These are phyloP conservation scores for Lacanobia oleracea DNA, from an alignment of 2,888 invertebrate genomes.

Conservation along the genomic window DNA sequence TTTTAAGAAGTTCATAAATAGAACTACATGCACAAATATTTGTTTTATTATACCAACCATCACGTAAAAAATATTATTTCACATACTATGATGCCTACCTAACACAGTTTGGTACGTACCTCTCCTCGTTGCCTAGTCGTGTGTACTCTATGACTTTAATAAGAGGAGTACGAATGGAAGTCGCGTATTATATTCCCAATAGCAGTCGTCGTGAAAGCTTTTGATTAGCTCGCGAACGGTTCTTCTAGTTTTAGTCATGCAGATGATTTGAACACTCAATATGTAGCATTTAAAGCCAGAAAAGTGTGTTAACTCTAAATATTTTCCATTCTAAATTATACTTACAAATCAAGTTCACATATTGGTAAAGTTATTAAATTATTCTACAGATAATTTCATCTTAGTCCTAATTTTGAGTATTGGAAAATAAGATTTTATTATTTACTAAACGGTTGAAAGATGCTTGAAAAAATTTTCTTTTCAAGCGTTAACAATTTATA, in stretches of 20 bases:
- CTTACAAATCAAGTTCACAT: neutral
- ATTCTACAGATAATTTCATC: too few species aligned
- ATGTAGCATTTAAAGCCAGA: neutral
- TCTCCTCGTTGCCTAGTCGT: neutral
- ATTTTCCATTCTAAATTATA: too few species aligned
- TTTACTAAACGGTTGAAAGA: neutral
- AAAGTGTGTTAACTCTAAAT: too few species aligned
- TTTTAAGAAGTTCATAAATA: too few species aligned
- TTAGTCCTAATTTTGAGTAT: too few species aligned
- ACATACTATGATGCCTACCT: neutral
- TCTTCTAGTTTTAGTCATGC: neutral
- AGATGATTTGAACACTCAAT: neutral
- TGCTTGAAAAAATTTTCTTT: neutral
- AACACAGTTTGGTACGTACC: too few species aligned
- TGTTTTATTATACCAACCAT: too few species aligned
- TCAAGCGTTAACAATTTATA: neutral
- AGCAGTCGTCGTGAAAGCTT: constrained; percentile 8
- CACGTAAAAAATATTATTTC: too few species aligned
- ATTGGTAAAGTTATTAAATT: too few species aligned
- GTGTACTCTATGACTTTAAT: neutral
- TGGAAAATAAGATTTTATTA: too few species aligned
- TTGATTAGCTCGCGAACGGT: constrained; percentile 18
- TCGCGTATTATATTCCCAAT: constrained; percentile 7
- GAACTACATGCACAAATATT: too few species aligned
- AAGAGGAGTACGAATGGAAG: neutral